phyloP scores from a whole-genome alignment of 2,888 invertebrate genomes.

The Eristalis intricaria region DNA sequence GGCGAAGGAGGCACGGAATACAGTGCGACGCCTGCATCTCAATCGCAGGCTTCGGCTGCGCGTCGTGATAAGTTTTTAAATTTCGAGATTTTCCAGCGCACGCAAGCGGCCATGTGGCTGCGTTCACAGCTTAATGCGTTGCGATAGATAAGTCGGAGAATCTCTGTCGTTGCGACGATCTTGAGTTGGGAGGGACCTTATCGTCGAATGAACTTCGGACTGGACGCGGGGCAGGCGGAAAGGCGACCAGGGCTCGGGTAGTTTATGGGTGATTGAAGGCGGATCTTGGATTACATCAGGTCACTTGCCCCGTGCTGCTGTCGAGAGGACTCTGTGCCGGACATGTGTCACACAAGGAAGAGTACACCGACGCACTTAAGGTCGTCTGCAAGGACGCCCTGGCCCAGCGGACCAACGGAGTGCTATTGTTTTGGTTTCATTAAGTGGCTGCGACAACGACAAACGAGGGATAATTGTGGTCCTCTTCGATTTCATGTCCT shows the following conservation, averaged over 20 bases:
- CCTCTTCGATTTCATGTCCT: constrained; percentile 45
- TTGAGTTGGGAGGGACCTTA: neutral
- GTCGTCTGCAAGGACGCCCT: constrained; percentile 45
- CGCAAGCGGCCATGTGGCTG: neutral
- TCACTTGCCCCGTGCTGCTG: constrained; percentile 49
- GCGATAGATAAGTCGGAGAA: neutral
- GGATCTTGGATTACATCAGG: constrained; percentile 55
- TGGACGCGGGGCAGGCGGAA: neutral
- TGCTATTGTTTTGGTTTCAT: constrained; percentile 58
- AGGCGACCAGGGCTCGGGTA: neutral
- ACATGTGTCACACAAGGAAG: neutral
- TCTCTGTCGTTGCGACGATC: neutral
- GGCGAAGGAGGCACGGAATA: neutral
- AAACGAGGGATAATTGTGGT: constrained; percentile 38
- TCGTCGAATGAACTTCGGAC: neutral
- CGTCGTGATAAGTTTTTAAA: constrained; percentile 66
- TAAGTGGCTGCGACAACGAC: constrained; percentile 47
- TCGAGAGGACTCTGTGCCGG: neutral
- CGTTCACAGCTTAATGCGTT: neutral
- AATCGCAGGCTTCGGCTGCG: neutral
- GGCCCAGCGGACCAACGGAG: constrained; percentile 58
- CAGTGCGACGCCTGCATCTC: neutral
- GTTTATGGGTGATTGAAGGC: constrained; percentile 64
- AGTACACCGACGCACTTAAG: constrained; percentile 27
- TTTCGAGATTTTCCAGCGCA: constrained; percentile 50